Conservation (phyloP, 2,888 invertebrate genomes). For the Himalopsyche tibetana region DNA sequence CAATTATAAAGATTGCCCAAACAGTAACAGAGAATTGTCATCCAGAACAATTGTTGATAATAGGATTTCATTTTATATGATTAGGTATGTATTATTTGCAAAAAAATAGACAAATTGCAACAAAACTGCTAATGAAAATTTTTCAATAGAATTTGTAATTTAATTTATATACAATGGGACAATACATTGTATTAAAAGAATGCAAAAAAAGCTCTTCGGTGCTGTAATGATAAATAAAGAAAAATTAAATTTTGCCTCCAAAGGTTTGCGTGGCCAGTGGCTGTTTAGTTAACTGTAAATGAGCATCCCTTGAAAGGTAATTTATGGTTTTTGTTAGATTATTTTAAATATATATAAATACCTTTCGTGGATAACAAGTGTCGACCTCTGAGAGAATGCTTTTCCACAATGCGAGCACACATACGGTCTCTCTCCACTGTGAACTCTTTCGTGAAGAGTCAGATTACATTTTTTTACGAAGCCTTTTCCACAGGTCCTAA, state of each 20-base stretch:
- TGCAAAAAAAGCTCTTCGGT: too few species aligned
- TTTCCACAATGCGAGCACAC: slow-evolving; percentile 80
- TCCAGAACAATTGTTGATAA: background rate
- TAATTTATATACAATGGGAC: too few species aligned
- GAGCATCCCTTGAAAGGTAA: too few species aligned
- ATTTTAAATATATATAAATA: slow-evolving; percentile 60
- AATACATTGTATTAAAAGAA: too few species aligned
- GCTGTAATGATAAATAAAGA: too few species aligned
- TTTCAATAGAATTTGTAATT: too few species aligned
- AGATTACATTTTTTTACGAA: slow-evolving; percentile 80
- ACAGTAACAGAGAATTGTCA: background rate
- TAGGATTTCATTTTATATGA: too few species aligned
- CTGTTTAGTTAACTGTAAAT: too few species aligned
- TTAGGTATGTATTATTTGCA: too few species aligned
- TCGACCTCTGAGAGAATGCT: slow-evolving; percentile 79
- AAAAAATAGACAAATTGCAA: too few species aligned
- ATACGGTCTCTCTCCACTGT: slow-evolving; percentile 80
- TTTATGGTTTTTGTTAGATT: background rate
- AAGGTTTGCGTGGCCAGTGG: background rate
- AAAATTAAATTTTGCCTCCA: background rate
- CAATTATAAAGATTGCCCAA: background rate
- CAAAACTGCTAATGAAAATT: too few species aligned
- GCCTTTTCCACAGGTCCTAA: slow-evolving; percentile 75
- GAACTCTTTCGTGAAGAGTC: slow-evolving; percentile 79
- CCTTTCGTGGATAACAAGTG: slow-evolving; percentile 79